phyloP scores from a whole-genome alignment of 2,797 vertebrate species.

The Lithobates sylvaticus region DNA sequence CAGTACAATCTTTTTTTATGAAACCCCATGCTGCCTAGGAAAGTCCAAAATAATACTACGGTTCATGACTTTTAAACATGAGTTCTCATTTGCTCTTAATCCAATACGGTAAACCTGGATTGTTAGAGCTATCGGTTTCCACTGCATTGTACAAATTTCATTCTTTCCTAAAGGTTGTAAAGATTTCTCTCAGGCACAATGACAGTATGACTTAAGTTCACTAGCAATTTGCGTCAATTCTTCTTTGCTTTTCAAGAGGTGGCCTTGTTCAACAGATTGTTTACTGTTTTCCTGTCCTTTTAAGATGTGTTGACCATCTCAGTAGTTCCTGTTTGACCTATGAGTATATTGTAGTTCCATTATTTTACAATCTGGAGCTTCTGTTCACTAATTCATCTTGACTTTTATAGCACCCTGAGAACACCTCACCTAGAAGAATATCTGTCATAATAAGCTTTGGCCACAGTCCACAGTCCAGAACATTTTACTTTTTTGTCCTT shows the following conservation, averaged over 20 bases:
- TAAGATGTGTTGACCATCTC: conserved; percentile 12
- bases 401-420: conserved; percentile 44
- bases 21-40: neutral
- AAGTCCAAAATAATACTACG: neutral
- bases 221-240: conserved; percentile 17
- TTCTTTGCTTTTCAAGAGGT: conserved; percentile 6
- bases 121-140: neutral
- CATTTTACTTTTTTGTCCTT: neutral
- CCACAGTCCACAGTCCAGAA: neutral
- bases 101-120: neutral
- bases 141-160: neutral
- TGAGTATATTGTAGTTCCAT: conserved; percentile 24
- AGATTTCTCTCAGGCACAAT: neutral
- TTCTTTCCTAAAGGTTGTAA: neutral
- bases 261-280: conserved; percentile 28
- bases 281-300: conserved; percentile 26
- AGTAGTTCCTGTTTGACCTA: conserved; percentile 33
- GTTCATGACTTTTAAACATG: neutral
- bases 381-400: conserved; percentile 43
- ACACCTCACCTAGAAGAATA: neutral
- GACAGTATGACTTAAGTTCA: conserved; percentile 6
- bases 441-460: conserved; percentile 11
- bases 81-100: neutral
- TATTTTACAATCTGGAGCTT: conserved; percentile 36
- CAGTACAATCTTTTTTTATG: too few species aligned